Percentiles rank a stretch among this genome's conserved stretches.
Evolutionary conservation across 2,113 vertebrate species (phyloP).

Genomic region (Cavia aperea): DNA sequence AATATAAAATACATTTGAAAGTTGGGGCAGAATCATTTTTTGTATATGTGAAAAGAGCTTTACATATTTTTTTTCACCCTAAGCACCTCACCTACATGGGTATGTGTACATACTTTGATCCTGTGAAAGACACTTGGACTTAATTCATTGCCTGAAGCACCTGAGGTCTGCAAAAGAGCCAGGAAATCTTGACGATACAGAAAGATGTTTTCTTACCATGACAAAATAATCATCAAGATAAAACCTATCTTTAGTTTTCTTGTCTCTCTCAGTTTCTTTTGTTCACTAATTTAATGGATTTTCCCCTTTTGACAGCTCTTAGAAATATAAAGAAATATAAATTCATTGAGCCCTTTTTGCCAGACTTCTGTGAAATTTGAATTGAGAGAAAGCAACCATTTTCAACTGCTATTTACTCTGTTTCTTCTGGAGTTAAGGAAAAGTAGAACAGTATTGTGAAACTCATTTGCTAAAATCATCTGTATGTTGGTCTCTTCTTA

Average conservation of each 20-base stretch:
- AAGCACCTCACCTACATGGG: neutral
- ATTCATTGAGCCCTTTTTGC: neutral
- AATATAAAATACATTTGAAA: neutral
- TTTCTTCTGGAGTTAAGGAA: neutral
- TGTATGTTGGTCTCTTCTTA: neutral
- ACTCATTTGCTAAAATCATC: neutral
- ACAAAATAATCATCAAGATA: neutral
- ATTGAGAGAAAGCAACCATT: neutral
- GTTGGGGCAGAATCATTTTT: neutral
- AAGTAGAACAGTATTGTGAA: neutral
- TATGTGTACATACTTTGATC: neutral
- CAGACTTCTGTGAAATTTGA: neutral
- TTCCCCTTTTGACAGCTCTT: neutral
- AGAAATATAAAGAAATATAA: neutral
- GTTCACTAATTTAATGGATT: neutral
- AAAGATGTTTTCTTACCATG: neutral
- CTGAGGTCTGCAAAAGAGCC: neutral
- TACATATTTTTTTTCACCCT: neutral
- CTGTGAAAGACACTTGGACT: neutral
- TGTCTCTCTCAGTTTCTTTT: neutral
- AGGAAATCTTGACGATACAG: neutral
- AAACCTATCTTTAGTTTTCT: neutral
- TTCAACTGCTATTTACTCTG: neutral
- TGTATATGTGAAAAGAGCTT: neutral
- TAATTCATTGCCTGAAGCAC: neutral